Evolutionary conservation across 2,797 vertebrate species (phyloP).

Genomic region (Naso thynnoides): DNA sequence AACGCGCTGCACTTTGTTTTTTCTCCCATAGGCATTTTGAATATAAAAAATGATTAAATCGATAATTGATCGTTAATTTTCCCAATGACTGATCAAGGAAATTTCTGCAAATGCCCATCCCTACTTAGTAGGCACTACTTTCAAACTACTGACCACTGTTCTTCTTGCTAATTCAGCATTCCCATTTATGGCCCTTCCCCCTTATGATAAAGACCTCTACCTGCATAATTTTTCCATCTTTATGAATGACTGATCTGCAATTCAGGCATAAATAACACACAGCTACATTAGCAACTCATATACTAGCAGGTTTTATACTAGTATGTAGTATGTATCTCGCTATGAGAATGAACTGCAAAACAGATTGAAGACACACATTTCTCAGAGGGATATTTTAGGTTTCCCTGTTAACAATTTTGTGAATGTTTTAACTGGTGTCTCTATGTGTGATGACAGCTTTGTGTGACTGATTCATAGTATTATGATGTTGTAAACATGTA

Average conservation of each 20-base stretch:
- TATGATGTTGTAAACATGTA: not conserved
- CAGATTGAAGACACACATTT: slow-evolving; percentile 17
- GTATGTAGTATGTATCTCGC: not conserved
- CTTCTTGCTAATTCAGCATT: not conserved
- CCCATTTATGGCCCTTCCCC: not conserved
- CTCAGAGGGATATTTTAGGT: slow-evolving; percentile 9
- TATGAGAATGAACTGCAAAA: slow-evolving; percentile 15
- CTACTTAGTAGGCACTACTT: too few species aligned
- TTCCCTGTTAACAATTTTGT: slow-evolving; percentile 20
- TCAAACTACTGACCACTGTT: not conserved
- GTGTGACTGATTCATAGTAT: slow-evolving; percentile 11
- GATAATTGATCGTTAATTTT: too few species aligned
- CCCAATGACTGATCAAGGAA: too few species aligned
- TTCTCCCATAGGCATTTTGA: too few species aligned
- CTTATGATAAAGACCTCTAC: slow-evolving; percentile 14
- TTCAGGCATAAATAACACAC: slow-evolving; percentile 12
- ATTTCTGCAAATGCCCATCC: too few species aligned
- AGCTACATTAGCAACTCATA: slow-evolving; percentile 5
- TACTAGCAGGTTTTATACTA: slow-evolving; percentile 10
- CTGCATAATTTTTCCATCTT: not conserved
- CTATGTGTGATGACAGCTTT: slow-evolving; percentile 13
- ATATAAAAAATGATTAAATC: too few species aligned
- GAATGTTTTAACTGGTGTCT: slow-evolving; percentile 21
- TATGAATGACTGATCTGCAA: slow-evolving; percentile 13
- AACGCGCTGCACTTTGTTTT: too few species aligned